A percentile compares a stretch with the other conserved stretches of the same genome.
phyloP scores from a whole-genome alignment of 2,797 vertebrate genomes.

The Pelochelys cantorii region DNA sequence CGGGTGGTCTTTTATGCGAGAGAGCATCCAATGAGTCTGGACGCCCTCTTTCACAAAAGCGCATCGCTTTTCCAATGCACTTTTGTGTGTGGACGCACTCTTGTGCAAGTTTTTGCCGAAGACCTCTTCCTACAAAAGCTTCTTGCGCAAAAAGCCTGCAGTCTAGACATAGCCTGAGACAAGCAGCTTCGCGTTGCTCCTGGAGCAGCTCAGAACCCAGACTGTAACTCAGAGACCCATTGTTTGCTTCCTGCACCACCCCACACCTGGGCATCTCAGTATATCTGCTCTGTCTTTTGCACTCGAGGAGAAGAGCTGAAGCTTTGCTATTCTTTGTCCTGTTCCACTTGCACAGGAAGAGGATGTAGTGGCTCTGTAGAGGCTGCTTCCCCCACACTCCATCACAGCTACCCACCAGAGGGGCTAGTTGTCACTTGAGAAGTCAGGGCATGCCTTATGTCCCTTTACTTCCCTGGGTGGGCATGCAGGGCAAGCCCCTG shows the following conservation, averaged over 20 bases:
- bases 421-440: neutral
- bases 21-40: no score
- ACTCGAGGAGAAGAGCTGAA: neutral
- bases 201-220: neutral
- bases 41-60: no score
- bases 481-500: neutral
- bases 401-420: neutral
- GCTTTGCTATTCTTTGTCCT: neutral
- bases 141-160: no score
- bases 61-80: no score
- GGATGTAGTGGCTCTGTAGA: neutral
- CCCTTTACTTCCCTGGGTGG: neutral
- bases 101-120: no score
- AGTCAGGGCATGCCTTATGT: neutral
- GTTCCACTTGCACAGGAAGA: neutral
- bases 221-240: neutral
- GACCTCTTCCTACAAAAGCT: no score
- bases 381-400: neutral
- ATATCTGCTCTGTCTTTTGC: neutral
- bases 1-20: no score
- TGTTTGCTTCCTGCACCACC: fast-evolving
- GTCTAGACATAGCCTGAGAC: neutral
- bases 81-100: no score
- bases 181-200: neutral
- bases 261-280: fast-evolving